Conservation (phyloP, 2,888 invertebrate species). For the Cataglyphis altisquamis region DNA sequence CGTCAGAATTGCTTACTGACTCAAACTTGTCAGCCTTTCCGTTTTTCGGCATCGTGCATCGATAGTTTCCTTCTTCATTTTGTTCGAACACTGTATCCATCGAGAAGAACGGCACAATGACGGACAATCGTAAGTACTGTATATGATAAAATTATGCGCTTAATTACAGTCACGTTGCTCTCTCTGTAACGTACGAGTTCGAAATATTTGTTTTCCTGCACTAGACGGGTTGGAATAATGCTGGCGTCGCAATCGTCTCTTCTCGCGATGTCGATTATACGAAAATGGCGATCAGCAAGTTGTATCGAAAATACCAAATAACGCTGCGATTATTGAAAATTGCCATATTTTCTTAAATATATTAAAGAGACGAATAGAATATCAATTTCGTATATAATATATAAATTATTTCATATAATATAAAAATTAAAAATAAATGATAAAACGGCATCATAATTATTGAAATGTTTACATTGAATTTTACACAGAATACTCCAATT, state of each 20-base stretch:
- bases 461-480: not conserved
- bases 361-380: not conserved
- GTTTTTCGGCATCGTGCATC: conserved; percentile 23
- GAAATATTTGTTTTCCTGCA: not conserved
- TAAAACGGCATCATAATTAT: too few species aligned
- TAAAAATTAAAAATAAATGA: not conserved
- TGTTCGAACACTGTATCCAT: conserved; percentile 45
- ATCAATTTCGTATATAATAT: not conserved
- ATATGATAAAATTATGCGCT: not conserved
- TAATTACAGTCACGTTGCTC: too few species aligned
- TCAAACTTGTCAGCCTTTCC: conserved; percentile 5
- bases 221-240: too few species aligned
- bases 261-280: not conserved
- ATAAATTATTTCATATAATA: not conserved
- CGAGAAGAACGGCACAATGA: conserved; percentile 77
- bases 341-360: not conserved
- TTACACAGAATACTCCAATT: conserved; percentile 84
- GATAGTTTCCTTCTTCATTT: conserved; percentile 66
- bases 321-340: not conserved
- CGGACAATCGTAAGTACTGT: conserved; percentile 83
- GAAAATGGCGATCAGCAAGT: conserved; percentile 37
- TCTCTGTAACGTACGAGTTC: not conserved
- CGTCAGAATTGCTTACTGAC: not conserved
- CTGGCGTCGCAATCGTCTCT: not conserved
- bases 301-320: not conserved